Evolutionary conservation across 1,140 invertebrate genomes (phyloP).

Genomic region (Drosophila nebulosa): DNA sequence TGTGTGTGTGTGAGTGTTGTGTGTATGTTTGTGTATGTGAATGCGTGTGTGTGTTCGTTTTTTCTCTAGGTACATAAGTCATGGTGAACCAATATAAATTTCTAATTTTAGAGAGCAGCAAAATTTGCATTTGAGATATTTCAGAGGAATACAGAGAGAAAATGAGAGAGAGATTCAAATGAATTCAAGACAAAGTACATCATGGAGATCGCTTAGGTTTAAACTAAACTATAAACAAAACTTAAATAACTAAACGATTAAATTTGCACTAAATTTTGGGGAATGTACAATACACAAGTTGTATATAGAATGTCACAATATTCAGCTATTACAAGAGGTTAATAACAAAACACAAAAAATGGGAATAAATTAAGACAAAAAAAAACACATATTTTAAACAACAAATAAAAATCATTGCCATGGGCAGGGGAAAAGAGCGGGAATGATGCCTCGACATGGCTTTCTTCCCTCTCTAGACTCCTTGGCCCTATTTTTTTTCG

Average conservation of each 20-base stretch:
- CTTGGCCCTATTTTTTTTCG: neutral
- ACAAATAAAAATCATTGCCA: constrained; percentile 18
- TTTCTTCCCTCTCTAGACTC: too few relatives aligned
- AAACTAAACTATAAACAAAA: constrained; percentile 35
- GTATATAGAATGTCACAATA: constrained; percentile 37
- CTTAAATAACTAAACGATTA: constrained; percentile 40
- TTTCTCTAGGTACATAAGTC: constrained; percentile 74
- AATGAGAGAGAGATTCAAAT: constrained; percentile 26
- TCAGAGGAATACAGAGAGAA: constrained; percentile 1
- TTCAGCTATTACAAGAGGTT: constrained; percentile 42
- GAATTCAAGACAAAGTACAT: constrained; percentile 57
- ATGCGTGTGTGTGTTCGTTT: constrained; percentile 36
- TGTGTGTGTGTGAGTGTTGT: too few relatives aligned
- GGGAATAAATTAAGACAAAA: constrained; percentile 19
- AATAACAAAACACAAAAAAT: neutral
- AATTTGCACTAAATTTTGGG: constrained; percentile 59
- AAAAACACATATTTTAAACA: constrained; percentile 64
- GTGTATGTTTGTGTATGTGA: constrained; percentile 35
- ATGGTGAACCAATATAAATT: constrained; percentile 31
- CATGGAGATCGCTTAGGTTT: constrained; percentile 56
- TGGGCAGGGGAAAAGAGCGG: too few relatives aligned
- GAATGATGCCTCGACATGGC: too few relatives aligned
- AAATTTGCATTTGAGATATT: constrained; percentile 41
- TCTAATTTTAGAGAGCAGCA: constrained; percentile 16
- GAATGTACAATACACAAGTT: constrained; percentile 57